phyloP scores from a whole-genome alignment of 2,797 vertebrate genomes.

The Odontamblyopus rebecca region DNA sequence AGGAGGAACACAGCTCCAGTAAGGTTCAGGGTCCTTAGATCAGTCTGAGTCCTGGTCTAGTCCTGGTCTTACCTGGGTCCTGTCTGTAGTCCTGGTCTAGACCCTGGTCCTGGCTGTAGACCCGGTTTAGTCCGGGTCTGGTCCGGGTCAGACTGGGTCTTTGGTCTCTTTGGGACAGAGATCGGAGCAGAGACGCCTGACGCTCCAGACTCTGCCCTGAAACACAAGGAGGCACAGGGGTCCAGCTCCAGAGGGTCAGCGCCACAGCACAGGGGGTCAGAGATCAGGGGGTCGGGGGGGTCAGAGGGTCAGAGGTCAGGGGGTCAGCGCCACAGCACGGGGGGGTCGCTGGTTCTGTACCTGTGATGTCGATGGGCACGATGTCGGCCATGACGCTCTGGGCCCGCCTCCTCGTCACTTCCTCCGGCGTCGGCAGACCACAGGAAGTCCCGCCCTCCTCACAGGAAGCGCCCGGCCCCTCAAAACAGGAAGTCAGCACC shows the following conservation, averaged over 20 bases:
- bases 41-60: slow-evolving; percentile 53
- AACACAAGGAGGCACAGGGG: no score
- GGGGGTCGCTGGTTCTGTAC: slow-evolving; percentile 35
- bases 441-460: slow-evolving; percentile 4
- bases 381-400: slow-evolving; percentile 84
- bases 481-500: slow-evolving; percentile 50
- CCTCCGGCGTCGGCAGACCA: slow-evolving; percentile 90
- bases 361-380: slow-evolving; percentile 86
- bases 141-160: slow-evolving; percentile 86
- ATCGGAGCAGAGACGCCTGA: slow-evolving; percentile 91
- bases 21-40: no score
- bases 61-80: not conserved
- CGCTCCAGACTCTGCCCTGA: slow-evolving; percentile 96
- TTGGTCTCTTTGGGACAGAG: slow-evolving; percentile 86
- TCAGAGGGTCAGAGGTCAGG: no score
- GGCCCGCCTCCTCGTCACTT: slow-evolving; percentile 89
- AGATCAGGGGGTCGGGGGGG: no score
- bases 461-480: slow-evolving; percentile 30
- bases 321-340: no score
- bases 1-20: no score
- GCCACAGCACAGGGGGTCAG: no score
- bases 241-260: no score
- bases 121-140: slow-evolving; percentile 33
- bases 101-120: slow-evolving; percentile 84
- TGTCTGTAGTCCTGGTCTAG: no score